Percentiles rank a stretch among this genome's conserved stretches.
phyloP scores from a whole-genome alignment of 2,888 invertebrate species.

The Bellardia pandia region DNA sequence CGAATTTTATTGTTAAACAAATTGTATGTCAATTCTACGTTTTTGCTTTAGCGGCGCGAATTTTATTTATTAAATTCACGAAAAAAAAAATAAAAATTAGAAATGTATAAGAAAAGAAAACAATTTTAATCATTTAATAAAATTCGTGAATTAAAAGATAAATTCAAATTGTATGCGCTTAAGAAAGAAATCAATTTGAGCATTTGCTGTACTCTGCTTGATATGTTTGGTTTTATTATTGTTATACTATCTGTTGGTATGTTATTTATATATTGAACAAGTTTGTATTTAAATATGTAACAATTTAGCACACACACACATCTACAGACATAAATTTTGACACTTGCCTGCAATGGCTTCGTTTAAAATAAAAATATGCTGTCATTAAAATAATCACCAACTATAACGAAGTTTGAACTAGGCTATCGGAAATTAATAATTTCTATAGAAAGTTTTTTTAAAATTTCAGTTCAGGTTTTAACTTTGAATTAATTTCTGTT shows the following conservation, averaged over 20 bases:
- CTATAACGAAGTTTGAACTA: conserved; percentile 33
- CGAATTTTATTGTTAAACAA: too few relatives aligned
- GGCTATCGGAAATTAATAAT: conserved; percentile 8
- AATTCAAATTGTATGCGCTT: too few relatives aligned
- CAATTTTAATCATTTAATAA: too few relatives aligned
- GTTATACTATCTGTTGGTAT: background rate
- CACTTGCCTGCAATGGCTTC: conserved; percentile 66
- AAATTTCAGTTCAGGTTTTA: background rate
- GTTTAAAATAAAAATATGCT: conserved; percentile 25
- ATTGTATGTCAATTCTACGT: too few relatives aligned
- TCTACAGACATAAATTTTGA: conserved; percentile 68
- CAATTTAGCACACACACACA: conserved; percentile 58
- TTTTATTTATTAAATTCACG: too few relatives aligned
- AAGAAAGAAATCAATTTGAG: too few relatives aligned
- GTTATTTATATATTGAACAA: conserved; percentile 49
- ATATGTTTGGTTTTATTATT: background rate
- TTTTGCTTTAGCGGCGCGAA: too few relatives aligned
- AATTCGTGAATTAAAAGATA: too few relatives aligned
- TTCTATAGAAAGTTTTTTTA: background rate
- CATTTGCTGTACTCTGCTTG: too few relatives aligned
- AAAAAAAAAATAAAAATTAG: too few relatives aligned
- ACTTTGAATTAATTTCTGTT: too few relatives aligned
- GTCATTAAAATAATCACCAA: conserved; percentile 58
- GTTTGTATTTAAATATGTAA: conserved; percentile 50
- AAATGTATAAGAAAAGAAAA: too few relatives aligned